These are phyloP conservation scores for Thyatira batis DNA, from an alignment of 2,888 invertebrate genomes.

Conservation along the genomic window DNA sequence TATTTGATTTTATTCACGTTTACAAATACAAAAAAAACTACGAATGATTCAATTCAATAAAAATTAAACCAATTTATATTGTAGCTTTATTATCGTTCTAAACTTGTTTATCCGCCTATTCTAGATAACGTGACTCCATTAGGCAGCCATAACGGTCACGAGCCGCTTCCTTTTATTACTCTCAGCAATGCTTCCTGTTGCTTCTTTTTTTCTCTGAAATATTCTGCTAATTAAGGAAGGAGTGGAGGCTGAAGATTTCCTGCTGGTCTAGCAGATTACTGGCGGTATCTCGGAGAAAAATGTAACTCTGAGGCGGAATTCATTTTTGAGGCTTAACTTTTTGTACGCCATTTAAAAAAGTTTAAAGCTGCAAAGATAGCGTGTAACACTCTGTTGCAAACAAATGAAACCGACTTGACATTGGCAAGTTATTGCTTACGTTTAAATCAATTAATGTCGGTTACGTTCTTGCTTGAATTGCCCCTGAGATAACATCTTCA, in stretches of 20 bases:
- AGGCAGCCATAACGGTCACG: constrained; percentile 62
- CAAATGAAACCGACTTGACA: constrained; percentile 13
- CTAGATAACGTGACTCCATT: constrained; percentile 61
- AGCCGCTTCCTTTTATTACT: constrained; percentile 67
- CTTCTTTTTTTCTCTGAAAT: constrained; percentile 69
- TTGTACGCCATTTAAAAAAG: constrained; percentile 41
- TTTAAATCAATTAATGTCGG: constrained; percentile 53
- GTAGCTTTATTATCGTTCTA: constrained; percentile 40
- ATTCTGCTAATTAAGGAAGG: constrained; percentile 78
- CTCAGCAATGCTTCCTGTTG: constrained; percentile 67
- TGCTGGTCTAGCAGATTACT: constrained; percentile 74
- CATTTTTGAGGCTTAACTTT: constrained; percentile 61
- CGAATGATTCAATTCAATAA: constrained; percentile 17
- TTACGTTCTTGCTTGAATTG: constrained; percentile 46
- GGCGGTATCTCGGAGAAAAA: constrained; percentile 66
- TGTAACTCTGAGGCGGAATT: constrained; percentile 55
- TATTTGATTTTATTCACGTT: not conserved
- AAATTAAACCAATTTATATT: constrained; percentile 30
- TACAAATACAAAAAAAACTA: constrained; percentile 10
- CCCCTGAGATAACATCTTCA: constrained; percentile 61
- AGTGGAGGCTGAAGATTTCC: constrained; percentile 76
- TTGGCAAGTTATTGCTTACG: constrained; percentile 19
- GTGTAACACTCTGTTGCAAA: constrained; percentile 15
- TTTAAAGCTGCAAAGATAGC: constrained; percentile 28
- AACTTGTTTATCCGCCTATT: constrained; percentile 49